Conservation (phyloP, 2,113 vertebrate species). For the Chamaetylas fuelleborni region DNA sequence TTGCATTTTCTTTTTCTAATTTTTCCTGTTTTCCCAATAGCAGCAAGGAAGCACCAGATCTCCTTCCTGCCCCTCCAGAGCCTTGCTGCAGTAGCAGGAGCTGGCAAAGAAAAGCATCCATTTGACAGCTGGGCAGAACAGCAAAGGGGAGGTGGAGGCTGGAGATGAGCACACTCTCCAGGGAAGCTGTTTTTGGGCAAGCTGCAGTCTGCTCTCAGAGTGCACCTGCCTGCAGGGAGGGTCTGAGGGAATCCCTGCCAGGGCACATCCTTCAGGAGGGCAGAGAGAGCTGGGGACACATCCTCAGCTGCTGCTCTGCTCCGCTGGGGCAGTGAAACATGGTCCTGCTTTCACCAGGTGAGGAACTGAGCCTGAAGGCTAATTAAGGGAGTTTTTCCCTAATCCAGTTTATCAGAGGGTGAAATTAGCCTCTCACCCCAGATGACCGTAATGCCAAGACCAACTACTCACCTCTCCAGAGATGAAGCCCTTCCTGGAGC, state of each 20-base stretch:
- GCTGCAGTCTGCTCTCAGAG: not conserved
- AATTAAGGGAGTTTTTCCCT: not conserved
- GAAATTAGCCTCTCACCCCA: not conserved
- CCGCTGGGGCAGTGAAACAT: not conserved
- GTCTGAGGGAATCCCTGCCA: not conserved
- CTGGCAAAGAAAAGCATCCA: not conserved
- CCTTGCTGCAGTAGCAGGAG: not conserved
- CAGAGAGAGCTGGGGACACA: rapidly evolving
- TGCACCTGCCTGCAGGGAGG: not conserved
- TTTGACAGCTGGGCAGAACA: rapidly evolving
- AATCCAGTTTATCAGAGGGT: not conserved
- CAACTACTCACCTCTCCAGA: rapidly evolving
- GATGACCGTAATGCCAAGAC: rapidly evolving
- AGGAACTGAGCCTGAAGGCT: not conserved
- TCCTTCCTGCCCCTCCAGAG: not conserved
- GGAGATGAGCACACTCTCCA: not conserved
- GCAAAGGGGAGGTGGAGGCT: not conserved
- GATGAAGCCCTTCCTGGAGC: not conserved
- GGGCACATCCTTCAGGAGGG: not conserved
- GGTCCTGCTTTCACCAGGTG: not conserved
- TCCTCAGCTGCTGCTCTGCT: not conserved
- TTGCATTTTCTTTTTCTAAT: not conserved
- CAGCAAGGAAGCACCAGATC: not conserved
- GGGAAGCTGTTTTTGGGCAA: not conserved
- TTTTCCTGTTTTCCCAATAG: not conserved